Evolutionary conservation across 1,140 invertebrate species (phyloP).

Genomic region (Apis laboriosa): DNA sequence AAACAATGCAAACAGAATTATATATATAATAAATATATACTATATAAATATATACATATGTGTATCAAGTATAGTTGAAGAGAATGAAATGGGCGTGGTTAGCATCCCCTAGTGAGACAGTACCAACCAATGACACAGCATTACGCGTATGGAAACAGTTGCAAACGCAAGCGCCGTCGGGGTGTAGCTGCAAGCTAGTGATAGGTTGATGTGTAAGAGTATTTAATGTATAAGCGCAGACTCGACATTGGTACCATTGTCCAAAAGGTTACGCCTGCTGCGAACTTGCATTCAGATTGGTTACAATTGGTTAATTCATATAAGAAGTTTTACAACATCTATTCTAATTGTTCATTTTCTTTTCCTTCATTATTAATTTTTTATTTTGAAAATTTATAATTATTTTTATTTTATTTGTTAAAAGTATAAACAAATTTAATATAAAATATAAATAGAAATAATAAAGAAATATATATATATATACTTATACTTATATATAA

Average conservation of each 20-base stretch:
- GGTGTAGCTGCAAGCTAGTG: slow-evolving; percentile 39
- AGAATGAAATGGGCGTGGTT: slow-evolving; percentile 68
- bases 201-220: slow-evolving; percentile 51
- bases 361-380: neutral
- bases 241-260: slow-evolving; percentile 37
- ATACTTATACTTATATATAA: no score
- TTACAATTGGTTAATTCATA: slow-evolving; percentile 21
- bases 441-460: no score
- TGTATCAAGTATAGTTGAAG: slow-evolving; percentile 5
- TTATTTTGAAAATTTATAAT: neutral
- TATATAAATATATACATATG: neutral
- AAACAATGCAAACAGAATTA: neutral
- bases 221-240: slow-evolving; percentile 54
- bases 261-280: slow-evolving; percentile 35
- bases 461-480: no score
- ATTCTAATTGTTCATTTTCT: neutral
- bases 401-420: neutral
- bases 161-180: slow-evolving; percentile 73
- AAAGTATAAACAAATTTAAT: no score
- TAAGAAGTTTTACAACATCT: no score
- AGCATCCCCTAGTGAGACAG: slow-evolving; percentile 52
- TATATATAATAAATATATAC: no score
- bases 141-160: slow-evolving; percentile 67
- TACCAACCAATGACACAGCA: slow-evolving; percentile 62
- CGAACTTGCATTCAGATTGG: slow-evolving; percentile 26